Evolutionary conservation across 2,113 vertebrate genomes (phyloP), one percentile per base, ranked within the genome.

Genomic region (Penelope pileata): DNA sequence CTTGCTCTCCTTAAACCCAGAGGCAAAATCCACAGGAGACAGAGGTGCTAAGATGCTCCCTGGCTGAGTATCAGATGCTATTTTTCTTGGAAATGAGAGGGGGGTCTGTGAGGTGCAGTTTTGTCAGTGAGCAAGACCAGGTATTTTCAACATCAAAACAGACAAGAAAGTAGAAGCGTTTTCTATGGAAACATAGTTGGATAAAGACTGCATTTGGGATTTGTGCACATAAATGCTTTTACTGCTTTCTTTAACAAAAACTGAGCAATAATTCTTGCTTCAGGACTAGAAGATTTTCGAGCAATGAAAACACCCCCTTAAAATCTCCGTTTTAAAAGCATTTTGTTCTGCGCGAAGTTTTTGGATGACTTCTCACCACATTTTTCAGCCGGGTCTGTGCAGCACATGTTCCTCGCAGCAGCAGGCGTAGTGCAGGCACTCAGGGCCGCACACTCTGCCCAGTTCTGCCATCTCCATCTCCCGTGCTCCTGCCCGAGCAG

Each of bases 121-220:
- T 70, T 67, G 42, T 73, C 59, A 50, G 36, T 63, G 78, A 91
- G 72, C 47, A 69, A 85, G 54, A 68, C 45, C 62, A 69, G 81
- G 60, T 91, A 63, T 77, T 94, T 91, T 77, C 75, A 88, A 64
- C 72, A 74, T 92, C 59, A 83, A 87, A 91, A 67, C n/a, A 85
- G 50, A 59, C 50, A 90, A 62, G 75, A 80, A 75, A 88, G 42
- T 9, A 63, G 42, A 85, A 80, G 26, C 10, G 11, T 77, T 93
- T 93, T 77, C 47, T 88, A 17, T 40, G 36, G 86, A 81, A 86
- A 77, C 29, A 21, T 9, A 70, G 79, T 13, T 93, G 72, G 68
- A 70, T 78, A 78, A 93, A 88, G 43, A 43, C 88, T 78, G 12
- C 75, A 8, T 74, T 70, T 81, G 83, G 76, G 83, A 86, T 80